These are phyloP conservation scores for Unio delphinus DNA, from an alignment of 2,888 invertebrate genomes.

Conservation along the genomic window DNA sequence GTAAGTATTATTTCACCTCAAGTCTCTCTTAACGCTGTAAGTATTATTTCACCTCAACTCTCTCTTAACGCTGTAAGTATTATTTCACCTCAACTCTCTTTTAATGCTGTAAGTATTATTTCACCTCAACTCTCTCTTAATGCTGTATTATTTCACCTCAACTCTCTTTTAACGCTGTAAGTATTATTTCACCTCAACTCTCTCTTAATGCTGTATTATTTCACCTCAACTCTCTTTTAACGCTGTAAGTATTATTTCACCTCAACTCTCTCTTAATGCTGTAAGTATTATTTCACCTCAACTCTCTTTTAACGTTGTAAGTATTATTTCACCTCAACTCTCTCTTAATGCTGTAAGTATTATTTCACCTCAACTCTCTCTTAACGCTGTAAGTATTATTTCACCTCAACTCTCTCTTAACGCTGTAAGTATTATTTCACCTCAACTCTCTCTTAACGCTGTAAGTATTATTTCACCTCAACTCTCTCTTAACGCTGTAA, in stretches of 20 bases:
- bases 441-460: slow-evolving; percentile 54
- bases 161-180: slow-evolving; percentile 41
- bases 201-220: slow-evolving; percentile 48
- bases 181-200: slow-evolving; percentile 47
- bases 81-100: slow-evolving; percentile 52
- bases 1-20: slow-evolving; percentile 40
- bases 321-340: slow-evolving; percentile 47
- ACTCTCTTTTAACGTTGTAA: slow-evolving; percentile 42
- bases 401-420: slow-evolving; percentile 58
- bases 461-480: slow-evolving; percentile 40
- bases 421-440: slow-evolving; percentile 27
- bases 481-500: slow-evolving; percentile 41
- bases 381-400: slow-evolving; percentile 21
- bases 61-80: slow-evolving; percentile 33
- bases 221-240: slow-evolving; percentile 58
- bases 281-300: slow-evolving; percentile 46
- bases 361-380: slow-evolving; percentile 52
- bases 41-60: slow-evolving; percentile 47
- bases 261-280: slow-evolving; percentile 54
- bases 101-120: slow-evolving; percentile 21
- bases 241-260: slow-evolving; percentile 21
- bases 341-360: slow-evolving; percentile 33
- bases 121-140: slow-evolving; percentile 58
- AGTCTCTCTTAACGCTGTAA: slow-evolving; percentile 47
- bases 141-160: slow-evolving; percentile 42